These are phyloP conservation scores for Merluccius polli DNA, from an alignment of 2,797 vertebrate species.

Conservation along the genomic window DNA sequence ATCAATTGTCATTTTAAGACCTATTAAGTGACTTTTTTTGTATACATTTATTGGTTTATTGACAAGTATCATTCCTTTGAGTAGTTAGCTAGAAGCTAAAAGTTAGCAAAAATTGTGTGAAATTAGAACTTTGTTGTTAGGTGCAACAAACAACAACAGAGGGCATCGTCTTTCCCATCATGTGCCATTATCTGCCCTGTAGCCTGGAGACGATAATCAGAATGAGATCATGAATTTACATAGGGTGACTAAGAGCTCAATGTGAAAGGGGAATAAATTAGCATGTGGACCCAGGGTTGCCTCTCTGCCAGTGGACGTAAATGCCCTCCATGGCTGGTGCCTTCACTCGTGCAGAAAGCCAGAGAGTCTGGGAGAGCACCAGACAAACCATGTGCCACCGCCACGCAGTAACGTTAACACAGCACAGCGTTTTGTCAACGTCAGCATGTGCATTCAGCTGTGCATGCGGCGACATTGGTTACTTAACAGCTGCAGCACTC, in stretches of 20 bases:
- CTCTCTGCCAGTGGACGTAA: no score
- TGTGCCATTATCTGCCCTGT: neutral
- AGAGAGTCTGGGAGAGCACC: neutral
- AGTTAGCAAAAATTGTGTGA: neutral
- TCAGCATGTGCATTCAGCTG: neutral
- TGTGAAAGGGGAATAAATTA: conserved; percentile 1
- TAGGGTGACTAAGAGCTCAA: neutral
- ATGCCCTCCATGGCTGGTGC: no score
- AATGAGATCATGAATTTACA: neutral
- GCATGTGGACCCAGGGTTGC: neutral
- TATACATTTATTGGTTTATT: neutral
- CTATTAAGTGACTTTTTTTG: neutral
- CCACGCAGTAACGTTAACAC: neutral
- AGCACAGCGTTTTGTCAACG: neutral
- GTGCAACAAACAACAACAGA: neutral
- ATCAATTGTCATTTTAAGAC: neutral
- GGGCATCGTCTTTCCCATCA: neutral
- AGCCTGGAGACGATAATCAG: neutral
- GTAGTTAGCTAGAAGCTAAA: neutral
- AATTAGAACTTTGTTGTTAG: neutral
- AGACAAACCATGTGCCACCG: no score
- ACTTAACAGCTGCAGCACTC: conserved; percentile 57
- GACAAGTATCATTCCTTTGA: neutral
- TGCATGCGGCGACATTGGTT: conserved; percentile 18
- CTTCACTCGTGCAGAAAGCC: no score